phyloP scores from a whole-genome alignment of 2,113 vertebrate genomes.

The Porphyrio hochstetteri region DNA sequence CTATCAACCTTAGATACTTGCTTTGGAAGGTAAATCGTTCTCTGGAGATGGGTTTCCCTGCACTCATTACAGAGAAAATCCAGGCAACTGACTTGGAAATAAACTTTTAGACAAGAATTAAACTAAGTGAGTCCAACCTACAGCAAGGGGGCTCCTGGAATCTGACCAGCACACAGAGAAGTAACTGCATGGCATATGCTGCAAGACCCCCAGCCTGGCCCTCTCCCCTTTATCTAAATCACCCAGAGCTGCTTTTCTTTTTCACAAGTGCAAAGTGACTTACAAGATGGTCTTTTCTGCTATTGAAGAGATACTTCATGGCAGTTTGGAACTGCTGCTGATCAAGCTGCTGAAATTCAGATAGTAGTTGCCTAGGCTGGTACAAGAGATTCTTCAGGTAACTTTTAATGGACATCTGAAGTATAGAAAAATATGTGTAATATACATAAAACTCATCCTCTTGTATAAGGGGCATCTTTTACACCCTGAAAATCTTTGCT shows the following conservation, averaged over 20 bases:
- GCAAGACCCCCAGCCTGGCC: neutral
- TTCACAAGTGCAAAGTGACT: neutral
- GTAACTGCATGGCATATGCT: neutral
- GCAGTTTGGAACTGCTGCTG: conserved; percentile 71
- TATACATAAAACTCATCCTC: neutral
- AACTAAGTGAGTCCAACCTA: neutral
- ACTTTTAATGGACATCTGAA: conserved; percentile 71
- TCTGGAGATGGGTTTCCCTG: neutral
- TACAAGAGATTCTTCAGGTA: conserved; percentile 70
- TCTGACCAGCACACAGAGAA: neutral
- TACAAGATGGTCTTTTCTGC: conserved; percentile 69
- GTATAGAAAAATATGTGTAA: neutral
- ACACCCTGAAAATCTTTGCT: neutral
- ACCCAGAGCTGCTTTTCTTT: neutral
- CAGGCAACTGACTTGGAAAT: neutral
- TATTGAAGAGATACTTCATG: conserved; percentile 74
- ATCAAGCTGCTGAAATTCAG: conserved; percentile 69
- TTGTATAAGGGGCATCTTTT: neutral
- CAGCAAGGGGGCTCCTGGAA: neutral
- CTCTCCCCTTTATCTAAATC: neutral
- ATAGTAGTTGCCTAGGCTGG: conserved; percentile 74
- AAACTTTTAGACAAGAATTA: neutral
- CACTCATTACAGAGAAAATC: neutral
- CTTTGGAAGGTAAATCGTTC: neutral
- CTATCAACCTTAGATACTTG: neutral